These are phyloP conservation scores for Barnardius zonarius DNA, from an alignment of 2,113 vertebrate species.

Conservation along the genomic window DNA sequence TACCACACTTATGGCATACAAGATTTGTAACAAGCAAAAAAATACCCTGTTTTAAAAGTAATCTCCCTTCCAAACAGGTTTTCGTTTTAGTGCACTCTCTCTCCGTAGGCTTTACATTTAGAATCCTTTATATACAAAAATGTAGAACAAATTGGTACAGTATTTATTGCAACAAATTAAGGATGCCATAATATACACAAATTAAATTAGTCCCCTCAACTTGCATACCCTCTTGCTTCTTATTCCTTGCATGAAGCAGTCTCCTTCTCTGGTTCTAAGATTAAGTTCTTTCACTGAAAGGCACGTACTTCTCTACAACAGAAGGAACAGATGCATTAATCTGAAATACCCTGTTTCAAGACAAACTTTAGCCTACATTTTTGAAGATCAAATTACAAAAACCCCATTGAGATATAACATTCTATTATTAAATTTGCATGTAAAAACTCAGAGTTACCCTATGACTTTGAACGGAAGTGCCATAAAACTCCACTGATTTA, in stretches of 20 bases:
- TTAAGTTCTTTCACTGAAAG: slow-evolving; percentile 72
- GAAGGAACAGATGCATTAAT: slow-evolving; percentile 36
- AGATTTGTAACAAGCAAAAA: slow-evolving; percentile 54
- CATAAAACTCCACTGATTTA: background rate
- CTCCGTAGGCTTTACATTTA: slow-evolving; percentile 1
- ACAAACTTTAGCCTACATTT: background rate
- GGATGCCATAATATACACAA: slow-evolving; percentile 50
- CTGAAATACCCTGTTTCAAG: background rate
- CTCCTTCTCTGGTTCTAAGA: slow-evolving; percentile 66
- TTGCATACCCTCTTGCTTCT: slow-evolving; percentile 58
- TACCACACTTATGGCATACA: slow-evolving; percentile 24
- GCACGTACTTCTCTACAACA: slow-evolving; percentile 78
- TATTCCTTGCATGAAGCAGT: slow-evolving; percentile 66
- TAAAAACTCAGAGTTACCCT: background rate
- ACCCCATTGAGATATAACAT: background rate
- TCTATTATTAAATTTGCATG: background rate
- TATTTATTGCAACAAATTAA: slow-evolving; percentile 67
- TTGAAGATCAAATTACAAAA: background rate
- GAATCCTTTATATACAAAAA: slow-evolving; percentile 63
- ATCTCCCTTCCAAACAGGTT: slow-evolving; percentile 21
- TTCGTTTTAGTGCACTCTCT: slow-evolving; percentile 20
- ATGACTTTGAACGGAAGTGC: background rate
- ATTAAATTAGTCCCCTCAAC: slow-evolving; percentile 43
- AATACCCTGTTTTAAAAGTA: slow-evolving; percentile 42
- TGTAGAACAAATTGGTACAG: slow-evolving; percentile 61